Conservation (phyloP, 2,113 vertebrate genomes). For the Colinus virginianus region DNA sequence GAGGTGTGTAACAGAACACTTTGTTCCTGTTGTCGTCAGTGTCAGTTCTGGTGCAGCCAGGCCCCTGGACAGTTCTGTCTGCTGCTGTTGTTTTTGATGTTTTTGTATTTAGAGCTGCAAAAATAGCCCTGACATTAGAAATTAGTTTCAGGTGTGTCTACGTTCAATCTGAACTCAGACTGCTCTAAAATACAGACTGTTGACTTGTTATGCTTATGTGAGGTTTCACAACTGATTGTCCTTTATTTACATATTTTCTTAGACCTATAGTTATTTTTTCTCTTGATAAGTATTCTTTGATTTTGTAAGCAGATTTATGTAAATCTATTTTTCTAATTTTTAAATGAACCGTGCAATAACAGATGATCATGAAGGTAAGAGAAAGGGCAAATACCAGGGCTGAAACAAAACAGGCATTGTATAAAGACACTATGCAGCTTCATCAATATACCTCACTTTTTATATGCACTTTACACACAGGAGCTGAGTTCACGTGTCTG, state of each 20-base stretch:
- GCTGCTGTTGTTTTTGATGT: neutral
- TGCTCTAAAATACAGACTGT: neutral
- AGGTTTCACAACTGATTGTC: neutral
- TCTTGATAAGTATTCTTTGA: neutral
- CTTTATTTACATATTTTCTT: neutral
- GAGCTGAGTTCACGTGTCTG: neutral
- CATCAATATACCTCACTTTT: slow-evolving; percentile 48
- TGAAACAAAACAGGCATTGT: neutral
- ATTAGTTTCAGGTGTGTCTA: neutral
- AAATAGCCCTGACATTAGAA: neutral
- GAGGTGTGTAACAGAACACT: neutral
- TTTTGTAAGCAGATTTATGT: neutral
- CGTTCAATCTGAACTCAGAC: neutral
- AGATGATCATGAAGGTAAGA: neutral
- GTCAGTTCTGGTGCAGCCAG: neutral
- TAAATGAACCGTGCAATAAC: slow-evolving; percentile 2
- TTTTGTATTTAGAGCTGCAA: neutral
- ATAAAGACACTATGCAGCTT: neutral
- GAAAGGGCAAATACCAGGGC: neutral
- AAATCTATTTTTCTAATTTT: neutral
- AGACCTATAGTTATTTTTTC: neutral
- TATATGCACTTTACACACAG: slow-evolving; percentile 54
- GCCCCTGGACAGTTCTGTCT: neutral
- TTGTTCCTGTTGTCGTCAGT: neutral
- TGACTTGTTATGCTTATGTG: neutral